Percentiles rank a stretch among this genome's conserved stretches.
Evolutionary conservation across 2,888 invertebrate species (phyloP).

Genomic region (Tineola bisselliella): DNA sequence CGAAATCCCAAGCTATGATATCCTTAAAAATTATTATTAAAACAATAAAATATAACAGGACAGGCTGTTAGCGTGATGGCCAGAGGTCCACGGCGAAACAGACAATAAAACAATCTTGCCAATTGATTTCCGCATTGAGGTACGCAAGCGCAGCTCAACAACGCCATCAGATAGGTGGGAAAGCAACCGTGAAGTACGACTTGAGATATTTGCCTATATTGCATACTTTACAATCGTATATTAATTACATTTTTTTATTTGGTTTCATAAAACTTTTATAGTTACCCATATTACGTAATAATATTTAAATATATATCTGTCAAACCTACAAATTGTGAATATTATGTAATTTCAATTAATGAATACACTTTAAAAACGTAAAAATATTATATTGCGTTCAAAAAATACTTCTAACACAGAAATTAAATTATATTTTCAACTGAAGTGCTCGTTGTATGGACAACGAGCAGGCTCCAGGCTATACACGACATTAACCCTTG

Average conservation of each 20-base stretch:
- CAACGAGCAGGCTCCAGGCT: conserved; percentile 1
- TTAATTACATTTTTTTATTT: too few relatives aligned
- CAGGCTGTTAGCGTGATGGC: conserved; percentile 33
- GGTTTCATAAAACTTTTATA: too few relatives aligned
- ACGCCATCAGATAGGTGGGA: conserved; percentile 37
- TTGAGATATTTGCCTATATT: not conserved
- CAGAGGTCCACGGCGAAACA: conserved; percentile 29
- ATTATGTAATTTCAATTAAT: too few relatives aligned
- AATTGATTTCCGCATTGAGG: conserved; percentile 15
- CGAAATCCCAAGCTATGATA: not conserved
- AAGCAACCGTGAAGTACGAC: conserved; percentile 37
- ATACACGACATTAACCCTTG: conserved; percentile 14
- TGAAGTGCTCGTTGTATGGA: not conserved
- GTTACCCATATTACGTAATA: too few relatives aligned
- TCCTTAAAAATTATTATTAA: not conserved
- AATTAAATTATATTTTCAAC: not conserved
- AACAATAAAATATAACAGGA: conserved; percentile 2
- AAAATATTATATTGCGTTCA: too few relatives aligned
- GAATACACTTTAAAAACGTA: too few relatives aligned
- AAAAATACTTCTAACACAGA: too few relatives aligned
- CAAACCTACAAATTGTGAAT: too few relatives aligned
- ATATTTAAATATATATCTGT: too few relatives aligned
- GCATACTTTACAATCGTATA: not conserved
- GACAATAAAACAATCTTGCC: conserved; percentile 27
- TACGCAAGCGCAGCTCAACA: conserved; percentile 25